phyloP scores from a whole-genome alignment of 2,797 vertebrate species.

The Neomorphus geoffroyi region DNA sequence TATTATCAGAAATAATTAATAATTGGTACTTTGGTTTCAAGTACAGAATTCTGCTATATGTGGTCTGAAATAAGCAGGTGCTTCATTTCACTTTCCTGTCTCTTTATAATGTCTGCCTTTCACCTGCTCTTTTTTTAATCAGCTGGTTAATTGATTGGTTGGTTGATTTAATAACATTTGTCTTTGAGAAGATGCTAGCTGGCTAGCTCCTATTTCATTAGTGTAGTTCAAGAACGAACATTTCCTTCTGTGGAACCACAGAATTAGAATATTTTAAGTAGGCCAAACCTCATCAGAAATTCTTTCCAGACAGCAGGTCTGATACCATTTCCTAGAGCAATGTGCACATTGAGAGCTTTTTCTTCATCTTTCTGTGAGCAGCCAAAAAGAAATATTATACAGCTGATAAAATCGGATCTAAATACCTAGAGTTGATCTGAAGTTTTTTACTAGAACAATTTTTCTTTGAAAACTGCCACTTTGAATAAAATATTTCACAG shows the following conservation, averaged over 20 bases:
- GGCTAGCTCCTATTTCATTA: constrained; percentile 77
- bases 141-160: not conserved
- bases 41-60: not conserved
- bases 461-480: not conserved
- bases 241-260: constrained; percentile 83
- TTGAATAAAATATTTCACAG: not conserved
- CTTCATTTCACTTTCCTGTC: not conserved
- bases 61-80: not conserved
- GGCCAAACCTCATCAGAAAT: constrained; percentile 76
- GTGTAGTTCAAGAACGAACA: constrained; percentile 80
- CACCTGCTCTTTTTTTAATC: not conserved
- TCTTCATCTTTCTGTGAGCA: constrained; percentile 76
- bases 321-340: constrained; percentile 80
- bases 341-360: constrained; percentile 65
- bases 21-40: not conserved
- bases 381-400: not conserved
- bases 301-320: constrained; percentile 80
- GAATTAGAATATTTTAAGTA: constrained; percentile 76
- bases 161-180: constrained; percentile 1
- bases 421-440: not conserved
- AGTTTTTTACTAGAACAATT: not conserved
- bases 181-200: constrained; percentile 80
- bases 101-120: not conserved
- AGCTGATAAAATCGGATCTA: not conserved
- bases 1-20: not conserved